These are phyloP conservation scores for Grus americana DNA, from an alignment of 2,113 vertebrate genomes.

Conservation along the genomic window DNA sequence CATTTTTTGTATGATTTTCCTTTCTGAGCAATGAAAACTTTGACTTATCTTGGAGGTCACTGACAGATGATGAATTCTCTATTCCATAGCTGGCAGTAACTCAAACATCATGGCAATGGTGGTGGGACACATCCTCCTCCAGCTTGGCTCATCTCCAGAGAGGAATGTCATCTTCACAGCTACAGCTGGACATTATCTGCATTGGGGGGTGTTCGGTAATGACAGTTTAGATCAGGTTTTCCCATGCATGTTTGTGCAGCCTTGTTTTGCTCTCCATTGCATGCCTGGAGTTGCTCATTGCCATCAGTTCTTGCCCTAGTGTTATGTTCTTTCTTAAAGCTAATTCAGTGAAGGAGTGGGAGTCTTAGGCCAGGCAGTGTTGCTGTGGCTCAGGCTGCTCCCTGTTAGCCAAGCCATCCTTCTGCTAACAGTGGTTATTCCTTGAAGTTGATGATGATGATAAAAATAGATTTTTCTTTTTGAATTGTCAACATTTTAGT, in stretches of 20 bases:
- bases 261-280: constrained; percentile 13
- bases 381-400: not conserved
- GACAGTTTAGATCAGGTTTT: constrained; percentile 60
- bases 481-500: not conserved
- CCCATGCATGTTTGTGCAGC: constrained; percentile 10
- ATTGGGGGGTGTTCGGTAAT: not conserved
- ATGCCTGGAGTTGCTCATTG: not conserved
- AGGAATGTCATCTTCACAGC: constrained; percentile 56
- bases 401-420: not conserved
- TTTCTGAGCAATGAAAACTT: constrained; percentile 46
- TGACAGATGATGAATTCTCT: constrained; percentile 60
- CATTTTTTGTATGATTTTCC: constrained; percentile 31
- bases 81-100: constrained; percentile 29
- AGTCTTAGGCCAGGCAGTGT: not conserved
- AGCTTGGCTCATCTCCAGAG: constrained; percentile 51
- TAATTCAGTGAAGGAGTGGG: not conserved
- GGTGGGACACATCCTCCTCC: constrained; percentile 36
- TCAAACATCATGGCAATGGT: constrained; percentile 43
- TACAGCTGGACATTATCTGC: constrained; percentile 39
- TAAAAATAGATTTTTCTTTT: constrained; percentile 42
- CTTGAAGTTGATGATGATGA: not conserved
- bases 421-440: not conserved
- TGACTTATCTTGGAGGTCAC: constrained; percentile 60
- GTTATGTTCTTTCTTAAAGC: not conserved
- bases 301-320: not conserved